Percentiles rank a stretch among this genome's conserved stretches.
Evolutionary conservation across 2,888 invertebrate species (phyloP).

Genomic region (Pterostichus niger): DNA sequence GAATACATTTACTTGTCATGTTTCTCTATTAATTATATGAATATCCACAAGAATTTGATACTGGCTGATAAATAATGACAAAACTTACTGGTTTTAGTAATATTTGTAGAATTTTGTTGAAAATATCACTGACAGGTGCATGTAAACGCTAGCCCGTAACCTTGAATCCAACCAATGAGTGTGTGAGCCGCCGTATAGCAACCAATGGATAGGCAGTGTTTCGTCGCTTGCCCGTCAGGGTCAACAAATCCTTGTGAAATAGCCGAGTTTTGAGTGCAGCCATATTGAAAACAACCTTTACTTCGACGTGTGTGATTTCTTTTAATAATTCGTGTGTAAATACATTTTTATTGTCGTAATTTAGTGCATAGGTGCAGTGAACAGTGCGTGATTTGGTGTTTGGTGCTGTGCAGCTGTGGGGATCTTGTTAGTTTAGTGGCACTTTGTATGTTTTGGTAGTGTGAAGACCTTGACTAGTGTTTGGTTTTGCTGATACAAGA

Average conservation of each 20-base stretch:
- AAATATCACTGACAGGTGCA: constrained; percentile 76
- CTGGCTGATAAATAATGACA: not conserved
- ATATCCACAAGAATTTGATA: not conserved
- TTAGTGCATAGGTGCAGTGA: constrained; percentile 70
- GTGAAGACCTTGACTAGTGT: constrained; percentile 76
- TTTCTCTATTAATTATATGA: not conserved
- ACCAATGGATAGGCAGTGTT: constrained; percentile 74
- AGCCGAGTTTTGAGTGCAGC: constrained; percentile 77
- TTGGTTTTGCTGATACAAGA: constrained; percentile 72
- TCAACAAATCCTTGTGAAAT: constrained; percentile 79
- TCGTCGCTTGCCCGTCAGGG: constrained; percentile 75
- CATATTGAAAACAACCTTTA: constrained; percentile 79
- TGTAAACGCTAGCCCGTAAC: constrained; percentile 77
- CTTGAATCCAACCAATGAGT: constrained; percentile 77
- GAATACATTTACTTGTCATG: not conserved
- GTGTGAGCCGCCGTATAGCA: constrained; percentile 72
- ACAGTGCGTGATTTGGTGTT: constrained; percentile 69
- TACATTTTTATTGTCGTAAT: constrained; percentile 70
- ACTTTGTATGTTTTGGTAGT: constrained; percentile 75
- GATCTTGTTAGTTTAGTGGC: constrained; percentile 70
- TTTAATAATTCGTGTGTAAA: constrained; percentile 73
- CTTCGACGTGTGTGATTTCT: constrained; percentile 76
- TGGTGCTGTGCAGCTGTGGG: constrained; percentile 71
- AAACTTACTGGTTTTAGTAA: not conserved
- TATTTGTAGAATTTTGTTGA: not conserved